Conservation (phyloP, 2,113 vertebrate species). For the Vulpes ferrilata region DNA sequence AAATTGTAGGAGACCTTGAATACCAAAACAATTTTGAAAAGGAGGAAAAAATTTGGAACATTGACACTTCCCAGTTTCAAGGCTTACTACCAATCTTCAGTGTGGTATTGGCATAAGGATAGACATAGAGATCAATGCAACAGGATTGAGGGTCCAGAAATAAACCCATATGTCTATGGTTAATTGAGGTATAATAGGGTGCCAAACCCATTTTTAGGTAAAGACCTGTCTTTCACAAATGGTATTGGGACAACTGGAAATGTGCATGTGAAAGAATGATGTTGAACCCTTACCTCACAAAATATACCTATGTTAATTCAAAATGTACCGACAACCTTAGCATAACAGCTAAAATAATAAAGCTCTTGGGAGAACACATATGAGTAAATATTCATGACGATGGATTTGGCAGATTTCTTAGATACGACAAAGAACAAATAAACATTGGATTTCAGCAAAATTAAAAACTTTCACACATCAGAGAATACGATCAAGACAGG, state of each 20-base stretch:
- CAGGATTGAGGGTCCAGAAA: background rate
- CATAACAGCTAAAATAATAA: background rate
- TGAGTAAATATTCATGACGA: background rate
- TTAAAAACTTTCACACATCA: background rate
- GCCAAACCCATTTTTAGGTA: too few relatives aligned
- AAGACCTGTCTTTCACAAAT: background rate
- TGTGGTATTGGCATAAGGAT: background rate
- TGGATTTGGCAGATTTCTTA: background rate
- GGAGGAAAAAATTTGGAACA: background rate
- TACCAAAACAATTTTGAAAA: background rate
- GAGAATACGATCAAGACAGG: background rate
- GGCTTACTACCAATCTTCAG: background rate
- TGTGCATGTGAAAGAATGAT: background rate
- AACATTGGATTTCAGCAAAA: background rate
- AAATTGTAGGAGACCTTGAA: background rate
- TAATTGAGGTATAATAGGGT: background rate
- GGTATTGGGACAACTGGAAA: background rate
- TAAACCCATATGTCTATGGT: background rate
- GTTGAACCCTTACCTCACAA: background rate
- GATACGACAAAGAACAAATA: background rate
- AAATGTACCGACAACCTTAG: background rate
- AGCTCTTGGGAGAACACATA: background rate
- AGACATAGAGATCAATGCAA: background rate
- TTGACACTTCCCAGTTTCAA: background rate
- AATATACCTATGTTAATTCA: background rate